These are phyloP conservation scores for Drosophila nannoptera DNA, from an alignment of 1,140 invertebrate genomes.

Conservation along the genomic window DNA sequence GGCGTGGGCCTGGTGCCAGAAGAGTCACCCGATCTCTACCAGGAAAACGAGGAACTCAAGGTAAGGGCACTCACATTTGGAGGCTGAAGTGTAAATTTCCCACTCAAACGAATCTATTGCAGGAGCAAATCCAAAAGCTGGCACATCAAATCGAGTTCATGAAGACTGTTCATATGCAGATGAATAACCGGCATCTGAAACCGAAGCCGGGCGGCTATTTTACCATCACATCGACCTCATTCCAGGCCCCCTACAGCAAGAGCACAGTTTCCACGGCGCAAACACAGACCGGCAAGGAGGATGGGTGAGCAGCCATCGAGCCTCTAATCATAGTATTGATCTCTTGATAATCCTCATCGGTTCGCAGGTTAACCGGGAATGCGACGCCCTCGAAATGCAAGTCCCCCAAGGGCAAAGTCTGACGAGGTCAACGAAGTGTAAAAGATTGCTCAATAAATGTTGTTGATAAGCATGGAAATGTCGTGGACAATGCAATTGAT, in stretches of 20 bases:
- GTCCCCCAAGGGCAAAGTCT: slow-evolving; percentile 77
- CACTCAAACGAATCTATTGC: not conserved
- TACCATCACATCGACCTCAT: slow-evolving; percentile 80
- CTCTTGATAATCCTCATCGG: not conserved
- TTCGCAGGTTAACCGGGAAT: slow-evolving; percentile 49
- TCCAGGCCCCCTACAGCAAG: slow-evolving; percentile 77
- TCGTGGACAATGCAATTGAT: slow-evolving; percentile 56
- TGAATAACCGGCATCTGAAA: slow-evolving; percentile 92
- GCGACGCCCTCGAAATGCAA: slow-evolving; percentile 71
- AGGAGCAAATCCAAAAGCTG: slow-evolving; percentile 94
- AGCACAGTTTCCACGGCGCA: slow-evolving; percentile 69
- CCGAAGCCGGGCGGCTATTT: slow-evolving; percentile 90
- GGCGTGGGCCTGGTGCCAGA: slow-evolving; percentile 88
- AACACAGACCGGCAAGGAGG: slow-evolving; percentile 74
- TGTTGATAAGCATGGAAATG: slow-evolving; percentile 43
- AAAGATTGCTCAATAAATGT: slow-evolving; percentile 78
- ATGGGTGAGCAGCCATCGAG: slow-evolving; percentile 35
- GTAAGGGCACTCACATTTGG: slow-evolving; percentile 77
- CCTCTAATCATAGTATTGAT: not conserved
- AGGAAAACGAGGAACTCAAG: slow-evolving; percentile 94
- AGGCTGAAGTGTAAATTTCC: not conserved
- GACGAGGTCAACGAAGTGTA: slow-evolving; percentile 79
- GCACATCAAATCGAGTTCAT: slow-evolving; percentile 95
- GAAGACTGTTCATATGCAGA: slow-evolving; percentile 95
- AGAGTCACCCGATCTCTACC: slow-evolving; percentile 89